Evolutionary conservation across 1,140 invertebrate genomes (phyloP).

Genomic region (Sarcophaga bullata): DNA sequence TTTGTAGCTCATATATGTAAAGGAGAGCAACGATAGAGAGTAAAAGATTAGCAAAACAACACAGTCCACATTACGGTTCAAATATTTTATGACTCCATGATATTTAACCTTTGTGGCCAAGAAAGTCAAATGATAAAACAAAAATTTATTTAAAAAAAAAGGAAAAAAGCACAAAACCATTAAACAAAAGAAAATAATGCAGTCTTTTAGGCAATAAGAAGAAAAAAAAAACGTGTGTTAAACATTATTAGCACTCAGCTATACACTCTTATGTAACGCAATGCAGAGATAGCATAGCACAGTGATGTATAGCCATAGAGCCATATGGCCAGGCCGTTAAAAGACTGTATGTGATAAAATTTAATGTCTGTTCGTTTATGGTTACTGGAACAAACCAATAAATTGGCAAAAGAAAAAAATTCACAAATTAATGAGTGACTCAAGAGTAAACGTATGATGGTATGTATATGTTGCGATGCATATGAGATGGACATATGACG

Average conservation of each 20-base stretch:
- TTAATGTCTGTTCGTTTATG: too few relatives aligned
- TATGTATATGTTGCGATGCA: background rate
- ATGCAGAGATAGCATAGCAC: background rate
- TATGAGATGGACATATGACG: background rate
- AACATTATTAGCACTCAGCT: background rate
- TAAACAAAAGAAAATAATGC: too few relatives aligned
- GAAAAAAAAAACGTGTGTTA: too few relatives aligned
- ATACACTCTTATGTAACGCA: background rate
- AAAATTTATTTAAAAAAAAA: background rate
- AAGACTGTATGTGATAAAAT: too few relatives aligned
- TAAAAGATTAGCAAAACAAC: background rate
- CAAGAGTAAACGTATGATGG: too few relatives aligned
- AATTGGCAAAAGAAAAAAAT: too few relatives aligned
- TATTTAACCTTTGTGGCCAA: slow-evolving; percentile 2
- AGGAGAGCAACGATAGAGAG: background rate
- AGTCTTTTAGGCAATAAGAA: too few relatives aligned
- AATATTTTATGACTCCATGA: background rate
- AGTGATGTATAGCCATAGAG: background rate
- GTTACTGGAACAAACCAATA: too few relatives aligned
- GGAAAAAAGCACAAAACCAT: too few relatives aligned
- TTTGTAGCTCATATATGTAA: background rate
- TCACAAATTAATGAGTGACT: too few relatives aligned
- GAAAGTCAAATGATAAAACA: background rate
- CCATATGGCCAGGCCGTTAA: too few relatives aligned
- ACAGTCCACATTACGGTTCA: background rate